Evolutionary conservation across 2,888 invertebrate genomes (phyloP).

Genomic region (Ganaspis brasiliensis): DNA sequence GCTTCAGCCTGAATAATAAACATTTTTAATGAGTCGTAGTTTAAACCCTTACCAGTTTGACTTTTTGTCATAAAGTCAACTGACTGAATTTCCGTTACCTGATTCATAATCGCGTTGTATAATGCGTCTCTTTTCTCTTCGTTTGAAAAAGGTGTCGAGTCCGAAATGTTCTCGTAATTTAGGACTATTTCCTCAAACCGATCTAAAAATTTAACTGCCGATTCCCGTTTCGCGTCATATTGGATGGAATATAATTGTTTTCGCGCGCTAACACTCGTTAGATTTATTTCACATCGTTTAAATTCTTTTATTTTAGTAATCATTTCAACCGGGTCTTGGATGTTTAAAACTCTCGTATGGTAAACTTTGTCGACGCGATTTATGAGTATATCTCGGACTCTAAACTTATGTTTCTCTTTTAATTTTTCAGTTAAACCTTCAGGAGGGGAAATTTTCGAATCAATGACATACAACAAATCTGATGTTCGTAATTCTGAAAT

Average conservation of each 20-base stretch:
- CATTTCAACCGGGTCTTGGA: slow-evolving; percentile 47
- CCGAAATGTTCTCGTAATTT: slow-evolving; percentile 50
- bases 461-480: slow-evolving; percentile 56
- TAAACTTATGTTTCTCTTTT: slow-evolving; percentile 34
- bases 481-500: slow-evolving; percentile 53
- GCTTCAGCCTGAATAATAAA: slow-evolving; percentile 35
- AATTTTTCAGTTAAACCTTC: slow-evolving; percentile 26
- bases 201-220: slow-evolving; percentile 52
- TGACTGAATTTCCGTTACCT: neutral
- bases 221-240: slow-evolving; percentile 39
- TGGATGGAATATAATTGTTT: slow-evolving; percentile 45
- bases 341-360: slow-evolving; percentile 11
- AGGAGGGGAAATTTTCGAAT: slow-evolving; percentile 33
- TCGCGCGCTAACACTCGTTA: slow-evolving; percentile 43
- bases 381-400: slow-evolving; percentile 48
- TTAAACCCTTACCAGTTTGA: slow-evolving; percentile 43
- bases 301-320: slow-evolving; percentile 15
- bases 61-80: slow-evolving; percentile 18
- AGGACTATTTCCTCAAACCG: slow-evolving; percentile 57
- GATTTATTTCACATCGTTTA: slow-evolving; percentile 46
- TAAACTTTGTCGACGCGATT: slow-evolving; percentile 20
- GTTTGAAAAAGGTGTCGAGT: slow-evolving; percentile 41
- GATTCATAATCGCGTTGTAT: slow-evolving; percentile 46
- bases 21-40: slow-evolving; percentile 49
- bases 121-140: slow-evolving; percentile 50